phyloP scores from a whole-genome alignment of 2,888 invertebrate species.

The Spicauda simplicius region DNA sequence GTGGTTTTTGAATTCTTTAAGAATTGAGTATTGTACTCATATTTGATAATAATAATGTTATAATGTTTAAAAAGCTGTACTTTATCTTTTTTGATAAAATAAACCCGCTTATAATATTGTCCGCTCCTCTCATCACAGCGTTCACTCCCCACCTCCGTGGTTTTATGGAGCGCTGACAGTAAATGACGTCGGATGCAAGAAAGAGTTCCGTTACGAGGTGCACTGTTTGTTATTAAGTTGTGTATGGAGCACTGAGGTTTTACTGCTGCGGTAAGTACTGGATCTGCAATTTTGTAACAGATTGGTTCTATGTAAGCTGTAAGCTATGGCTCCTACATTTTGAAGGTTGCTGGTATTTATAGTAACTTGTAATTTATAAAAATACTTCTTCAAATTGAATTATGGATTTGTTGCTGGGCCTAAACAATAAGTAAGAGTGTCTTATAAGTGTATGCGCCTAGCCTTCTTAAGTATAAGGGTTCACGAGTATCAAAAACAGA shows the following conservation, averaged over 20 bases:
- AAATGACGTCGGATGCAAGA: conserved; percentile 62
- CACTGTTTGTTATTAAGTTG: conserved; percentile 52
- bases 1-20: no score
- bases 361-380: no score
- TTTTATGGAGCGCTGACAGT: conserved; percentile 62
- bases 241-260: conserved; percentile 22
- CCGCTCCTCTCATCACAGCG: conserved; percentile 43
- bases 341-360: background rate
- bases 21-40: no score
- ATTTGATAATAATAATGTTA: no score
- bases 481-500: no score
- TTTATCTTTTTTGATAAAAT: no score
- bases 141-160: conserved; percentile 39
- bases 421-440: no score
- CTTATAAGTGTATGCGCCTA: no score
- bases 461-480: no score
- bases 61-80: no score
- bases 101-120: background rate
- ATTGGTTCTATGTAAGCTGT: background rate
- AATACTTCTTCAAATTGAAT: no score
- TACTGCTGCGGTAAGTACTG: conserved; percentile 12
- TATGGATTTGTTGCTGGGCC: no score
- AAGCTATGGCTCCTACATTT: background rate
- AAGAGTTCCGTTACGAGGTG: conserved; percentile 66
- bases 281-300: conserved; percentile 39